phyloP scores from a whole-genome alignment of 2,797 vertebrate genomes.

The Telmatherina bonti region DNA sequence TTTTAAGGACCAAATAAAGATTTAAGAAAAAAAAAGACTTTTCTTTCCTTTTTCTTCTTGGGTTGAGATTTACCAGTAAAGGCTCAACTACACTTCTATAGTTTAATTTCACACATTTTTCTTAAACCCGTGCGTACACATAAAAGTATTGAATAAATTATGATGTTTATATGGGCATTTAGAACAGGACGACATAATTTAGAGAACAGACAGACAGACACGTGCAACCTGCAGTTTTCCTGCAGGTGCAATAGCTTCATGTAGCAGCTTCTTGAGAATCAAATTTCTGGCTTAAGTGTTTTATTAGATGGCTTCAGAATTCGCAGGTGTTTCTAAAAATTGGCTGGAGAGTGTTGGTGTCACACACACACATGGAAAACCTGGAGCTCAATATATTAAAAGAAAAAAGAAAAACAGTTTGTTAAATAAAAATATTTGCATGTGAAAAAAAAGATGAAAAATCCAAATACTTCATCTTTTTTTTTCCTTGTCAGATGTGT shows the following conservation, averaged over 20 bases:
- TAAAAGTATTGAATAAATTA: not conserved
- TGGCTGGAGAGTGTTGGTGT: not conserved
- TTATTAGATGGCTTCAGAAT: not conserved
- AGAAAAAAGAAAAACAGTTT: not conserved
- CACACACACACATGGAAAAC: not conserved
- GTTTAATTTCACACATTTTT: not conserved
- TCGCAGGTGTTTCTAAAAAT: not conserved
- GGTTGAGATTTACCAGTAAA: no score
- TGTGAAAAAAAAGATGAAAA: not conserved
- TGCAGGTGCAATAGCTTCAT: not conserved
- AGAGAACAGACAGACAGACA: no score
- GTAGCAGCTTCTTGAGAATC: not conserved
- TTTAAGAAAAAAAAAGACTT: no score
- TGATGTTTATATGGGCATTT: not conserved
- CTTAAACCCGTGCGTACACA: not conserved
- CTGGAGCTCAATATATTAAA: not conserved
- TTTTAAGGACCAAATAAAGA: no score
- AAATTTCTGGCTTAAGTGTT: not conserved
- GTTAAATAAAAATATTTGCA: not conserved
- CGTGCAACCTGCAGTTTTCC: no score
- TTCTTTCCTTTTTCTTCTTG: no score
- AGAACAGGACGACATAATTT: not conserved
- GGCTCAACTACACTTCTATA: not conserved
- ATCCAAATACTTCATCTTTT: not conserved
- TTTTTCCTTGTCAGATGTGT: not conserved